Evolutionary conservation across 2,797 vertebrate genomes (phyloP).

Genomic region (Sebastes hubbsi): DNA sequence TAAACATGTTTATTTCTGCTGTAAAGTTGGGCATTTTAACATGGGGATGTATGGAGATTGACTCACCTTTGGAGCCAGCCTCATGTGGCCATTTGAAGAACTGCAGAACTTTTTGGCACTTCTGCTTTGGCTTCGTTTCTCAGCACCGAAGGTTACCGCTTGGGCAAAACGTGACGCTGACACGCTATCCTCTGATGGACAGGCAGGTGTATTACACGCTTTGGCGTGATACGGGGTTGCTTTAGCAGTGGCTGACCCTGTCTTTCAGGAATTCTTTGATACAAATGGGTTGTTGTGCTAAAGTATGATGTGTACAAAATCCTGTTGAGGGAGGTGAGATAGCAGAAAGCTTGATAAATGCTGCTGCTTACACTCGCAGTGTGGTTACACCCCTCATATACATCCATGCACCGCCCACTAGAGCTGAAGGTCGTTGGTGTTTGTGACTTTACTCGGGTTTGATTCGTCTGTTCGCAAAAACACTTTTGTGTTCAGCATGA

Average conservation of each 20-base stretch:
- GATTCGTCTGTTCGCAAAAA: background rate
- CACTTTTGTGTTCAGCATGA: background rate
- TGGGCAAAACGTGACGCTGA: too few species aligned
- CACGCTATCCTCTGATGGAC: too few species aligned
- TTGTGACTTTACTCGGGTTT: background rate
- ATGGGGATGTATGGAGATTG: too few species aligned
- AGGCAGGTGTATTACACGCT: background rate
- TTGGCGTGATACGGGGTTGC: too few species aligned
- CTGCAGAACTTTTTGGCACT: too few species aligned
- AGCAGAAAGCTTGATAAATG: background rate
- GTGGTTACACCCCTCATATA: background rate
- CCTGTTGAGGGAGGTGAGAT: background rate
- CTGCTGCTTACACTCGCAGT: background rate
- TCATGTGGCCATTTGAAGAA: too few species aligned
- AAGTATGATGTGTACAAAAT: background rate
- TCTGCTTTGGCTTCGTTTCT: too few species aligned
- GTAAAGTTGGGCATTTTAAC: too few species aligned
- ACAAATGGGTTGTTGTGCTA: slow-evolving; percentile 6
- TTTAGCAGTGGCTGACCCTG: background rate
- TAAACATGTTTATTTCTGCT: too few species aligned
- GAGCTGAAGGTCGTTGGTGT: background rate
- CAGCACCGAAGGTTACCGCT: too few species aligned
- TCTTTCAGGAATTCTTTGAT: background rate
- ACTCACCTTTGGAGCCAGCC: too few species aligned
- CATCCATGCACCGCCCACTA: background rate